phyloP scores from a whole-genome alignment of 2,888 invertebrate species.

The Cheilosia scutellata region DNA sequence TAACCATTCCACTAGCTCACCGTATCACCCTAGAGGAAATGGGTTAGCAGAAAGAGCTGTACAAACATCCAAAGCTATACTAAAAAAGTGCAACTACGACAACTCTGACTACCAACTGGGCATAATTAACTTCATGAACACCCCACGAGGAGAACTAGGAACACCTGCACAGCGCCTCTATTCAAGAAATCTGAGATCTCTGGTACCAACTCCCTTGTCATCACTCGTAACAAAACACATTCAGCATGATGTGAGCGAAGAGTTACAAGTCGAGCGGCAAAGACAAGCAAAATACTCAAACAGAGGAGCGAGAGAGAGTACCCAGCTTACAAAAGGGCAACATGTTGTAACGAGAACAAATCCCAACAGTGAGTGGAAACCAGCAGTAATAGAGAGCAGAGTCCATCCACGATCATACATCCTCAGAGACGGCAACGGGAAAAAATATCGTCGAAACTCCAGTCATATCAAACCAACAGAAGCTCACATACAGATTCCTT shows the following conservation, averaged over 20 bases:
- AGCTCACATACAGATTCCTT: not conserved
- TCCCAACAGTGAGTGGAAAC: no score
- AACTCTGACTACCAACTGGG: slow-evolving; percentile 31
- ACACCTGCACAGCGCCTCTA: slow-evolving; percentile 24
- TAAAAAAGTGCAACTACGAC: slow-evolving; percentile 25
- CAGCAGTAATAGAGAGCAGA: no score
- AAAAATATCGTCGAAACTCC: slow-evolving; percentile 12
- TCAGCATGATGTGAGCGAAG: not conserved
- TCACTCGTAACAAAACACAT: slow-evolving; percentile 4
- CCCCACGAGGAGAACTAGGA: slow-evolving; percentile 10
- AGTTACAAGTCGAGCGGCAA: not conserved
- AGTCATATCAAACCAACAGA: not conserved
- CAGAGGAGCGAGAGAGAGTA: slow-evolving; percentile 1
- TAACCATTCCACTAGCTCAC: slow-evolving; percentile 55
- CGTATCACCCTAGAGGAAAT: slow-evolving; percentile 29
- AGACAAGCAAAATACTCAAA: slow-evolving; percentile 18
- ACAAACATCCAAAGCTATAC: slow-evolving; percentile 20
- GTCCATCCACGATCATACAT: no score
- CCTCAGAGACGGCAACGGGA: not conserved
- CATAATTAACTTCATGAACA: slow-evolving; percentile 31
- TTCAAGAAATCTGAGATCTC: slow-evolving; percentile 25
- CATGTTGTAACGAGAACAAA: not conserved
- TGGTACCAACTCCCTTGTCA: slow-evolving; percentile 7
- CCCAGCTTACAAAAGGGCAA: not conserved
- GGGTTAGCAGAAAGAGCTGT: slow-evolving; percentile 29